Percentiles rank a stretch among this genome's conserved stretches.
Conservation (phyloP, 2,888 invertebrate genomes). For the Drosophila rubida region DNA sequence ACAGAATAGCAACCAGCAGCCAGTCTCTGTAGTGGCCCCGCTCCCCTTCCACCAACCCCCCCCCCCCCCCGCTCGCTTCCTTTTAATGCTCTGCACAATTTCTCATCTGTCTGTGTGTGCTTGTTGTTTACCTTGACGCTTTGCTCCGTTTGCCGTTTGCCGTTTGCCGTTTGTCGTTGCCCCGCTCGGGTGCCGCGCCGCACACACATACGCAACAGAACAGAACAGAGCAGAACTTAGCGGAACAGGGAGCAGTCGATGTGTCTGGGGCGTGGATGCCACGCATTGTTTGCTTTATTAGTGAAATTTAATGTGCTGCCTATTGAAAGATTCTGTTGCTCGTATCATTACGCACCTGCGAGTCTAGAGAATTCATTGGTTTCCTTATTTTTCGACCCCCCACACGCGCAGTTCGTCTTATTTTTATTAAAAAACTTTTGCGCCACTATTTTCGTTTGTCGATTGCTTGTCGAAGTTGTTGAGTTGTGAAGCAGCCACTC, state of each 20-base stretch:
- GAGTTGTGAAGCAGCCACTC: slow-evolving; percentile 10
- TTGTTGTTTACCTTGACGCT: slow-evolving; percentile 58
- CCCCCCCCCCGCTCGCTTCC: neutral
- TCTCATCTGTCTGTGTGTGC: slow-evolving; percentile 60
- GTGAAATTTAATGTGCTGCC: slow-evolving; percentile 74
- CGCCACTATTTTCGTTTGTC: slow-evolving; percentile 28
- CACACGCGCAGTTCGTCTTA: neutral
- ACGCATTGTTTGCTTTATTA: slow-evolving; percentile 77
- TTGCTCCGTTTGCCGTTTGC: neutral
- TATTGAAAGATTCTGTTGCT: slow-evolving; percentile 51
- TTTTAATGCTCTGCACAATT: slow-evolving; percentile 60
- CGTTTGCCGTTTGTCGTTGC: neutral
- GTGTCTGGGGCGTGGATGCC: slow-evolving; percentile 32
- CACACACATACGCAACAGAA: neutral
- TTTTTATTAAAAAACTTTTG: slow-evolving; percentile 65
- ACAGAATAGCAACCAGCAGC: slow-evolving; percentile 38
- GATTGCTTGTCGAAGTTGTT: slow-evolving; percentile 17
- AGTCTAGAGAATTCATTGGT: neutral
- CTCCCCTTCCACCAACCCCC: too few species aligned
- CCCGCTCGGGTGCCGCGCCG: neutral
- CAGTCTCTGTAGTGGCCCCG: neutral
- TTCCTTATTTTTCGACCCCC: neutral
- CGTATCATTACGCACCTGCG: neutral
- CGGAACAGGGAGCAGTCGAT: slow-evolving; percentile 1
- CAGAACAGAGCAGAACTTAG: neutral